Evolutionary conservation across 1,140 invertebrate species (phyloP).

Genomic region (Caenorhabditis briggsae): DNA sequence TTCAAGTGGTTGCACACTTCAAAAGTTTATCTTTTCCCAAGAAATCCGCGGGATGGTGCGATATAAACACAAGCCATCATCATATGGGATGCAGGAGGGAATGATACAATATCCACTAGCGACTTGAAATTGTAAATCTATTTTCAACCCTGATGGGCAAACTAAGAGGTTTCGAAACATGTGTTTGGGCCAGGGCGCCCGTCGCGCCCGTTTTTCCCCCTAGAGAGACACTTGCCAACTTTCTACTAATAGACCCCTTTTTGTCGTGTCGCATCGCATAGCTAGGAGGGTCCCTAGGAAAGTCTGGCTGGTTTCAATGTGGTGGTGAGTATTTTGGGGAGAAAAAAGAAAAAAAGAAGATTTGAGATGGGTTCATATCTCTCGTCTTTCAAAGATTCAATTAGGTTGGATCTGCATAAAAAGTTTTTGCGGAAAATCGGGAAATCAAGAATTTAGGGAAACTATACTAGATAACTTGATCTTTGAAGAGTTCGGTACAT

Average conservation of each 20-base stretch:
- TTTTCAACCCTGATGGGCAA: background rate
- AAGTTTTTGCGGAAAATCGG: too few relatives aligned
- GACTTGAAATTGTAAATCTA: background rate
- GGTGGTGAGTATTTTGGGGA: background rate
- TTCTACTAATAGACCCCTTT: constrained; percentile 53
- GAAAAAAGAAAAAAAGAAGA: constrained; percentile 2
- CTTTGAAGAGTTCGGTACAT: too few relatives aligned
- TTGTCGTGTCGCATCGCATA: constrained; percentile 43
- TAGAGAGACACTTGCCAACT: constrained; percentile 55
- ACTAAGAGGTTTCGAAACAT: constrained; percentile 43
- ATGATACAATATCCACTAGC: constrained; percentile 36
- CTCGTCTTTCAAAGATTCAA: too few relatives aligned
- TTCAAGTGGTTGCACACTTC: constrained; percentile 48
- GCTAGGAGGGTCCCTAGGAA: too few relatives aligned
- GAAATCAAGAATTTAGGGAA: too few relatives aligned
- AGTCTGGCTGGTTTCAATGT: too few relatives aligned
- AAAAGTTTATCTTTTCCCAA: constrained; percentile 53
- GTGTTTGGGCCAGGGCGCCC: background rate
- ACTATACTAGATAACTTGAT: too few relatives aligned
- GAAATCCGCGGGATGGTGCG: constrained; percentile 46
- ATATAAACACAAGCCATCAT: constrained; percentile 25
- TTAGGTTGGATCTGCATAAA: too few relatives aligned
- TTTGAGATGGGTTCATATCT: constrained; percentile 7
- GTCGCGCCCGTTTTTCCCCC: background rate
- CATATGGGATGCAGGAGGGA: background rate